Evolutionary conservation across 1,140 invertebrate species (phyloP).

Genomic region (Adoxophyes honmai): DNA sequence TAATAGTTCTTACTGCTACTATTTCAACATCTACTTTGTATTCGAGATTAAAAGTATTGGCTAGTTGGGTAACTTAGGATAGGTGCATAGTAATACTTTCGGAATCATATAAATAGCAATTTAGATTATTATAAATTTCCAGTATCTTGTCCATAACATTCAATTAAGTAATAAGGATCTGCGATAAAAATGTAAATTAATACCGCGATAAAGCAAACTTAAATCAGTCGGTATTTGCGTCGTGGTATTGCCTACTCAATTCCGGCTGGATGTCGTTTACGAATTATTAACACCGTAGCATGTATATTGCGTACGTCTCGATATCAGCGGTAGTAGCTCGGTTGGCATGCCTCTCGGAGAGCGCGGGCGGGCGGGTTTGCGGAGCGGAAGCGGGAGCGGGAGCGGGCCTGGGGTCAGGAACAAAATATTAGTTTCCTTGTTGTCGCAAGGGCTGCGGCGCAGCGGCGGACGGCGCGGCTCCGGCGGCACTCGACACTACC

Average conservation of each 20-base stretch:
- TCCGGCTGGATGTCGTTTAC: neutral
- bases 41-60: no score
- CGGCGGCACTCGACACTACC: slow-evolving; percentile 65
- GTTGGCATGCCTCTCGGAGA: slow-evolving; percentile 20
- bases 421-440: slow-evolving; percentile 79
- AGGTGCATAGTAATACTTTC: no score
- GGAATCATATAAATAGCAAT: no score
- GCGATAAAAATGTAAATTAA: no score
- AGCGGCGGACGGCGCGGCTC: slow-evolving; percentile 69
- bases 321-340: slow-evolving; percentile 18
- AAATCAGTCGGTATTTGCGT: neutral
- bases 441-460: slow-evolving; percentile 77
- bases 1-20: no score
- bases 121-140: no score
- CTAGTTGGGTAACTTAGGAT: no score
- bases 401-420: slow-evolving; percentile 64
- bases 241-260: neutral
- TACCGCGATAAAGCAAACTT: no score
- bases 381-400: slow-evolving; percentile 41
- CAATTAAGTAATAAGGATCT: no score
- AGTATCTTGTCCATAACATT: no score
- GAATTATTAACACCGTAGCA: neutral
- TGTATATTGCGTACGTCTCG: neutral
- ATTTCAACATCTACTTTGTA: no score
- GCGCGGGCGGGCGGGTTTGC: slow-evolving; percentile 52